Conservation (phyloP, 2,113 vertebrate species). For the Cavia aperea region DNA sequence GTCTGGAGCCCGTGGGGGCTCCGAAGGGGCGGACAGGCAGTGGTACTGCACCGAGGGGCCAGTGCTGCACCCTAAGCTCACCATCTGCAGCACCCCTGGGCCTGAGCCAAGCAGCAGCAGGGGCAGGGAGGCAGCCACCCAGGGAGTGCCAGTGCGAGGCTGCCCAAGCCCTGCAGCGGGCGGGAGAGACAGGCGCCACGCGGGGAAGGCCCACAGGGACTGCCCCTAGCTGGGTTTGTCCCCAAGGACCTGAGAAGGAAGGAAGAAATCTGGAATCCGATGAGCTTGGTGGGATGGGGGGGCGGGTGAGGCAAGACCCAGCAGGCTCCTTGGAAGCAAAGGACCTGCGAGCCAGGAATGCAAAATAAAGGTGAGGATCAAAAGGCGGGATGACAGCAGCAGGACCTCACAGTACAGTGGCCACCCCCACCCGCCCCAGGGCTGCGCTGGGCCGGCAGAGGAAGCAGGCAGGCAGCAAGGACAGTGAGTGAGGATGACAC, state of each 20-base stretch:
- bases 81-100: neutral
- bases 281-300: neutral
- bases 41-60: neutral
- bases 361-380: neutral
- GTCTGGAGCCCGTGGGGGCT: neutral
- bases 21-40: neutral
- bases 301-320: slow-evolving; percentile 30
- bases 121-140: neutral
- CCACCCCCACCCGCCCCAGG: neutral
- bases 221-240: neutral
- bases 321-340: neutral
- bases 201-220: neutral
- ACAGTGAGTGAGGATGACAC: neutral
- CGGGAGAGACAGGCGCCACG: neutral
- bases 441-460: neutral
- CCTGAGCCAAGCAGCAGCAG: neutral
- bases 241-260: neutral
- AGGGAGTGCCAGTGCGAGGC: neutral
- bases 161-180: rapidly evolving
- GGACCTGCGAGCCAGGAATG: slow-evolving; percentile 13
- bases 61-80: neutral
- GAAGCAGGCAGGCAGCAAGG: neutral
- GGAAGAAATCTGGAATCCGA: neutral
- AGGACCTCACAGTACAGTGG: neutral
- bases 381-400: neutral